phyloP scores from a whole-genome alignment of 2,797 vertebrate genomes.

The Rhabdomys pumilio region DNA sequence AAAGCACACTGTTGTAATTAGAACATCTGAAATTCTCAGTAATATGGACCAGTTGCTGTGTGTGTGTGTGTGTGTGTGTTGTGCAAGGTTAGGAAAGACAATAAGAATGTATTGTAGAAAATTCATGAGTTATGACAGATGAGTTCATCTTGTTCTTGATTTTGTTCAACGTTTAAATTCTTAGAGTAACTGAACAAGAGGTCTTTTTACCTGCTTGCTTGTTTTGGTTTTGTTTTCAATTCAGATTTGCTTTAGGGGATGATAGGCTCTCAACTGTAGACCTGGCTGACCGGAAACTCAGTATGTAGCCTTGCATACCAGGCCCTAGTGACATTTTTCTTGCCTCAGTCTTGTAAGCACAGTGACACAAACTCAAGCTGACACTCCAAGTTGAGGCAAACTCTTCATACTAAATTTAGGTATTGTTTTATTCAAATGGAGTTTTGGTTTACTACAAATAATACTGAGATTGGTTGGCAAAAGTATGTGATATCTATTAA shows the following conservation, averaged over 20 bases:
- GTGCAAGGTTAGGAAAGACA: neutral
- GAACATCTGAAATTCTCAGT: slow-evolving; percentile 52
- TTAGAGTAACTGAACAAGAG: neutral
- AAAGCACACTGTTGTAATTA: neutral
- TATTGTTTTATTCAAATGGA: neutral
- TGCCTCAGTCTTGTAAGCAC: neutral
- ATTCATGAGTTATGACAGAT: neutral
- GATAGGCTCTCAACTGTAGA: neutral
- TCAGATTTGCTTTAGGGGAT: neutral
- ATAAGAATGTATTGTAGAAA: neutral
- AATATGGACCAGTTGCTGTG: neutral
- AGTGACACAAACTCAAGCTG: neutral
- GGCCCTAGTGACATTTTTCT: neutral
- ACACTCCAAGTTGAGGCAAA: neutral
- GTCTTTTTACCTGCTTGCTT: neutral
- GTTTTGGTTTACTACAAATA: neutral
- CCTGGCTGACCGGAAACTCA: neutral
- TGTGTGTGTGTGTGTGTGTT: too few relatives aligned
- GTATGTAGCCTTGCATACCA: neutral
- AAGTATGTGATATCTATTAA: neutral
- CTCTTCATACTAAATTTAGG: neutral
- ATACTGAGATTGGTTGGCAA: neutral
- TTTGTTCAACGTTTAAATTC: slow-evolving; percentile 22
- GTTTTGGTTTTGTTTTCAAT: neutral
- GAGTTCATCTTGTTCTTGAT: neutral